Evolutionary conservation across 2,113 vertebrate species (phyloP).

Genomic region (Sclerurus mexicanus): DNA sequence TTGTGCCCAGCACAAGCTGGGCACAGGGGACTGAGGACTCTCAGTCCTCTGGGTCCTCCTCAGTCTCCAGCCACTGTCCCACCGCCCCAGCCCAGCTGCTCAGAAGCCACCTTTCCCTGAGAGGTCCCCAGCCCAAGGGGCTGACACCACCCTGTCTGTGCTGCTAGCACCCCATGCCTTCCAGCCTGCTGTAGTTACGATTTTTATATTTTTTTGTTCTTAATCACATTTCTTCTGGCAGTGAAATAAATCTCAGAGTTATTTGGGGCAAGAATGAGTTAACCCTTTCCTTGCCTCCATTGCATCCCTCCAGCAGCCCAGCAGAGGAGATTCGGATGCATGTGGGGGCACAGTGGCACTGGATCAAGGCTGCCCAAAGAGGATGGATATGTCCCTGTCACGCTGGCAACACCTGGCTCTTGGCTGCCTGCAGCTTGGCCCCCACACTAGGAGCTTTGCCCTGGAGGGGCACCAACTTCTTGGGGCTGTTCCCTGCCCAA

Average conservation of each 20-base stretch:
- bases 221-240: constrained; percentile 30
- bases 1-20: not conserved
- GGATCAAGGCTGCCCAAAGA: not conserved
- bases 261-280: not conserved
- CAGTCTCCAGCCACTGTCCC: fast-evolving
- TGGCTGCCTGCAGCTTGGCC: not conserved
- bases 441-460: not conserved
- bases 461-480: not conserved
- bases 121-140: not conserved
- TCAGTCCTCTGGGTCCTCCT: not conserved
- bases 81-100: not conserved
- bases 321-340: fast-evolving
- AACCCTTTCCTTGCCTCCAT: not conserved
- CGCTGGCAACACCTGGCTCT: not conserved
- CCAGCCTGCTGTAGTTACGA: constrained; percentile 42
- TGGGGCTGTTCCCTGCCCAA: not conserved
- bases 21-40: not conserved
- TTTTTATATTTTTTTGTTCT: not conserved
- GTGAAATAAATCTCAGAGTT: constrained; percentile 44
- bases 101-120: not conserved
- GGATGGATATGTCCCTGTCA: not conserved
- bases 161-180: not conserved
- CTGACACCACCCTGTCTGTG: not conserved
- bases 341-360: not conserved
- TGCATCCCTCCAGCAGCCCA: not conserved